Base-by-base conservation (phyloP, 2,797 vertebrate genomes). In the Eutrigla gurnardus region DNA sequence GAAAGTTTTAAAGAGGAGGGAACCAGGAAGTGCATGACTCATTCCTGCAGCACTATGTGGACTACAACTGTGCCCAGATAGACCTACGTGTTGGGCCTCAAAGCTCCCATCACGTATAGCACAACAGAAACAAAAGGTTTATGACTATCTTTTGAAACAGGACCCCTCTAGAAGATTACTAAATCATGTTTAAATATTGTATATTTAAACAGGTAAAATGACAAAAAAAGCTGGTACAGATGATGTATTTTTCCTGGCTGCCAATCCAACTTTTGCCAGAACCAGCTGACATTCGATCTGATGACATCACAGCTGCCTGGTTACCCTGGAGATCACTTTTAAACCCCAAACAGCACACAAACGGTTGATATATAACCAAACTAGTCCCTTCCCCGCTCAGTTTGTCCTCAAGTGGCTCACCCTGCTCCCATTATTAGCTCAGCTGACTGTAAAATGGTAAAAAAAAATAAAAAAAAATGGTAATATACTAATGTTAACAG, bases 401-500 rank as follows among this genome's bases (percentile, higher is more conserved):
- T 59, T 37, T 57, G 32, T 40, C 32, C 12, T 59, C 4, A 7
- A 32, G 37, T 52, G 40, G 69, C 42, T 39, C 52, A 64, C 17
- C 12, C 1, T 14, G 45, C 52, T 39, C 63, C 50, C 33, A 59
- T 75, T 64, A 73, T 60, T 62, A 45, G 50, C 49, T 74, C 69
- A 52, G 73, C 58, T 65, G 53, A 67, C 69, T 69, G 55, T 70
- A 68, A 76, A 84, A 62, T 52, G 55, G 7, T 45, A 65, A 43
- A 78, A 57, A 25, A 25, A 25, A 25, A 25, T 25, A 1, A 25
- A 25, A 25, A 79, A 62, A 7, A 65, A 53, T 77, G 66, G 65
- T 60, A 36, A 64, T 64, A 61, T 61, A 45, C 33, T 74, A 78
- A 80, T 71, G 65, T 75, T 73, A 73, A 71, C 39, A 57, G 67